Evolutionary conservation across 37 sponge, comb jelly and placozoan genomes (phyloP), one percentile per base, ranked within the genome.

Genomic region (Halisarca cf. caerulea): DNA sequence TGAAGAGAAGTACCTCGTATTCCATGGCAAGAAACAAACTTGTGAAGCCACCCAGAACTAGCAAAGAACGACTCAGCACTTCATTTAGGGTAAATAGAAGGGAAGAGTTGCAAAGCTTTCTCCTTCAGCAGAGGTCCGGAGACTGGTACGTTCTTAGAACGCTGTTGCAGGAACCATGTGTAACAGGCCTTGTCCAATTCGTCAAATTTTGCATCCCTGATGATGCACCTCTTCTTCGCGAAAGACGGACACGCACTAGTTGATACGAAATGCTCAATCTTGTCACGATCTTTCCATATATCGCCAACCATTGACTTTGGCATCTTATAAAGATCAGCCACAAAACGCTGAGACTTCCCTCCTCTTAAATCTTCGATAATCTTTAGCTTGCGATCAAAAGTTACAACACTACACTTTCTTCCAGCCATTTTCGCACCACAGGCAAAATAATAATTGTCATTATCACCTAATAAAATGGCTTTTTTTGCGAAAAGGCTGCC

Each of bases 101-200:
- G 28, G 59, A 69, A 86, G 58, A 86, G 66, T 20, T 23, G 35
- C 23, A 24, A 41, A 4, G 69, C 80, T 55, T 86, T 86, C 57
- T 82, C 82, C 37, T 81, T 79, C 34, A 85, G 80, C 35, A 85
- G 35, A 3, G 23, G 24, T 21, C 86, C 79, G 51, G 86, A 85
- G 30, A 85, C 59, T 35, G 86, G 80, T 8, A 80, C 86, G 15
- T 80, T 80, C 58, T 85, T 85, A 18, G 86, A 85, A 25, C 80
- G 79, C 80, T 82, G 86, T 58, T 85, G 86, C n/a, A 30, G 17
- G 59, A 85, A 85, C 86, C 80, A 85, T 34, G 33, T 45, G 32
- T 37, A 80, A 58, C 86, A 85, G 55, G 86, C 86, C 28, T 47
- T 14, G 68, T 85, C 86, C 58, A 85, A 58, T 39, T 40, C 30